Conservation (phyloP, 2,113 vertebrate species). For the Apodemus speciosus region DNA sequence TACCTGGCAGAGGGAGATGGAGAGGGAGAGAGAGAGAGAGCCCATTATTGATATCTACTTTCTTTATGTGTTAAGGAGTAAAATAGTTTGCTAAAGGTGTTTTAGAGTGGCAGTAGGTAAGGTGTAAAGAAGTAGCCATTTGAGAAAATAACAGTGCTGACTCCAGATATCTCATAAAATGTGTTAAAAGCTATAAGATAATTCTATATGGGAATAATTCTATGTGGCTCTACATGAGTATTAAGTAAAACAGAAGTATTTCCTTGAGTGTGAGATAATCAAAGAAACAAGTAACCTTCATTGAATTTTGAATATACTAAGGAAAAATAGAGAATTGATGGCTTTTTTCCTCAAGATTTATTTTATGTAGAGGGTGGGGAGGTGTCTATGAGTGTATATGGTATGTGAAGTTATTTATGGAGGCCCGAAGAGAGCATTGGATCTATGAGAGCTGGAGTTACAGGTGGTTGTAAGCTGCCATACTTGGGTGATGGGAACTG, state of each 20-base stretch:
- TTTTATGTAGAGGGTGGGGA: not conserved
- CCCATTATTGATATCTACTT: not conserved
- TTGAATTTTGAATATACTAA: conserved; percentile 1
- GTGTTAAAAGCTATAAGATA: conserved; percentile 14
- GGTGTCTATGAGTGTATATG: not conserved
- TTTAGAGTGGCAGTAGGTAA: not conserved
- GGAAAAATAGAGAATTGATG: not conserved
- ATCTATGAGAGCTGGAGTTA: not conserved
- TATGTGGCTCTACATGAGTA: not conserved
- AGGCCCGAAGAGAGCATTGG: not conserved
- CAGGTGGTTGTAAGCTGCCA: not conserved
- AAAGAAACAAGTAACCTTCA: not conserved
- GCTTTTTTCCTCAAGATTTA: not conserved
- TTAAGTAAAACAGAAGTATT: not conserved
- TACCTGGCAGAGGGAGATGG: not conserved
- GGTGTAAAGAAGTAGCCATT: conserved; percentile 5
- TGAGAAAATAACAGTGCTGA: not conserved
- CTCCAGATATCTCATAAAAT: not conserved
- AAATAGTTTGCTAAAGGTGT: conserved; percentile 10
- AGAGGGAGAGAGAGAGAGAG: not conserved
- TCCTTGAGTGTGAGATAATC: conserved; percentile 14
- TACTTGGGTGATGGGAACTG: not conserved
- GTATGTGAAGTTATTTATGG: not conserved
- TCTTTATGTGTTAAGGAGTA: not conserved
- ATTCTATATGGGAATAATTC: not conserved